Percentiles rank a stretch among this genome's conserved stretches.
These are phyloP conservation scores for Misgurnus anguillicaudatus DNA, from an alignment of 2,113 vertebrate genomes.

Conservation along the genomic window DNA sequence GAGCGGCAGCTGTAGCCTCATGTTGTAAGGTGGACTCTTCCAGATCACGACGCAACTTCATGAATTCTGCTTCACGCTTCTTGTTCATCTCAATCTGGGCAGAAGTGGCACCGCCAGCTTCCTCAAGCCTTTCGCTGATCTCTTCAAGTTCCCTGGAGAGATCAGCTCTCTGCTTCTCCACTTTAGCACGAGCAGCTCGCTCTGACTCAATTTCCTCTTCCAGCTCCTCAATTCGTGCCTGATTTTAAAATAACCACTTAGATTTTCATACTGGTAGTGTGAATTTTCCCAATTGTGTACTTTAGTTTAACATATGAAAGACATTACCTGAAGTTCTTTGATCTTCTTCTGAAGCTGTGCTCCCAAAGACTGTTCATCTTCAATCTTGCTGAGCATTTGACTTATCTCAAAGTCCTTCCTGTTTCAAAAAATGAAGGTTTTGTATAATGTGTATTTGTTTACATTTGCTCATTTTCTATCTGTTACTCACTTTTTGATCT, in stretches of 20 bases:
- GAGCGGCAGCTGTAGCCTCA: conserved; percentile 66
- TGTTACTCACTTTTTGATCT: conserved; percentile 40
- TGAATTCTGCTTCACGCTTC: conserved; percentile 68
- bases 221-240: conserved; percentile 72
- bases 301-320: not conserved
- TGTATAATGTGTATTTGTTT: not conserved
- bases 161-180: conserved; percentile 81
- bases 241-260: not conserved
- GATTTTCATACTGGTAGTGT: not conserved
- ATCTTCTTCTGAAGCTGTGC: too few relatives aligned
- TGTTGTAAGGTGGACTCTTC: conserved; percentile 71
- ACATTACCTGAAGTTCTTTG: too few relatives aligned
- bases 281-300: not conserved
- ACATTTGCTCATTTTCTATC: too few relatives aligned
- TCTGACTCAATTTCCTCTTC: conserved; percentile 90
- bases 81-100: conserved; percentile 73
- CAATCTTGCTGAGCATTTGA: conserved; percentile 44
- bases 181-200: conserved; percentile 77
- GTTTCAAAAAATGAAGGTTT: not conserved
- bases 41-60: conserved; percentile 68
- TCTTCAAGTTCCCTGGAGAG: conserved; percentile 82
- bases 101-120: conserved; percentile 47
- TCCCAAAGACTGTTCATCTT: conserved; percentile 33
- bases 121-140: conserved; percentile 17
- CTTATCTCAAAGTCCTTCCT: conserved; percentile 50